These are phyloP conservation scores for Nymphicus hollandicus DNA, from an alignment of 2,113 vertebrate genomes.

Conservation along the genomic window DNA sequence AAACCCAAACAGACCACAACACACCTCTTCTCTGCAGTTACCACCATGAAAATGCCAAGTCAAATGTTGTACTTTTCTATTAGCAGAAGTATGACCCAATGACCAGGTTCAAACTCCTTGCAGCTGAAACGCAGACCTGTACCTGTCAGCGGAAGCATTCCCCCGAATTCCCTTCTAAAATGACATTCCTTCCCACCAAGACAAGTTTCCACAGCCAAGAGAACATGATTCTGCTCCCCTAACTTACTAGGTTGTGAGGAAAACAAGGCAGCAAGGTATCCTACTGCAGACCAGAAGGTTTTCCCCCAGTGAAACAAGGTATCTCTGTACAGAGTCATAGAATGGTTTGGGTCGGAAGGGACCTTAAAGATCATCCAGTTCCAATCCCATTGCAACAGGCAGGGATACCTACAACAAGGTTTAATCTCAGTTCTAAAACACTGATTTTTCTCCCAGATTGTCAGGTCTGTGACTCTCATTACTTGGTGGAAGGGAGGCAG, in stretches of 20 bases:
- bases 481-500: background rate
- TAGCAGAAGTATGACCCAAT: background rate
- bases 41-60: background rate
- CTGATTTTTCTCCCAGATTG: background rate
- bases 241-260: background rate
- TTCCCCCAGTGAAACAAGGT: background rate
- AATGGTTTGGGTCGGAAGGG: background rate
- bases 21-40: background rate
- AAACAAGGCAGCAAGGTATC: background rate
- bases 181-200: background rate
- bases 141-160: background rate
- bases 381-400: background rate
- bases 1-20: background rate
- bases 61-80: background rate
- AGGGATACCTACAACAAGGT: background rate
- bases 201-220: background rate
- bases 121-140: background rate
- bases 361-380: background rate
- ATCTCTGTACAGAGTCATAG: background rate
- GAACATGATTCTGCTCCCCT: background rate
- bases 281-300: background rate
- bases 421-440: background rate
- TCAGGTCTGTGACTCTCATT: background rate
- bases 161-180: background rate
- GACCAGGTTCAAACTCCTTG: background rate